These are phyloP conservation scores for Gambelia wislizenii DNA, from an alignment of 2,797 vertebrate genomes.

Conservation along the genomic window DNA sequence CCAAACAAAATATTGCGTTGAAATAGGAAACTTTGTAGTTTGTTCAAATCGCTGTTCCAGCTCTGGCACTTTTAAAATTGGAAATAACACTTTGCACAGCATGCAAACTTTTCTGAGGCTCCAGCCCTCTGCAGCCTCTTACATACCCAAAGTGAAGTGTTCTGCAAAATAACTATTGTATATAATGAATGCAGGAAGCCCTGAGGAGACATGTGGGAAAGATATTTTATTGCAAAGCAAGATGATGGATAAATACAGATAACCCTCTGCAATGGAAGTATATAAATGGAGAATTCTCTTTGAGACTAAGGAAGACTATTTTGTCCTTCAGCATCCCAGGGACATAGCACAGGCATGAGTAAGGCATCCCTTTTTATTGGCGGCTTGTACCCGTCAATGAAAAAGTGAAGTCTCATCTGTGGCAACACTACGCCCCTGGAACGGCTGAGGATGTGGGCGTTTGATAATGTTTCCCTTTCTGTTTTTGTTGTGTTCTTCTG, in stretches of 20 bases:
- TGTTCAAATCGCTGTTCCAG: neutral
- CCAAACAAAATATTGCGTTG: slow-evolving; percentile 18
- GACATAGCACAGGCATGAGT: too few relatives aligned
- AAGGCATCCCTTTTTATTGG: too few relatives aligned
- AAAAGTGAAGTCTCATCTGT: too few relatives aligned
- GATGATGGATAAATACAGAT: neutral
- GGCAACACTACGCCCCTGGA: too few relatives aligned
- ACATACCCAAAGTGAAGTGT: neutral
- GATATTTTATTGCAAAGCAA: slow-evolving; percentile 9
- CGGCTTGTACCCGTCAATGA: too few relatives aligned
- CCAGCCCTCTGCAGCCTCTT: slow-evolving; percentile 6
- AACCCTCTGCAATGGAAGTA: neutral
- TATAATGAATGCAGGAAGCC: slow-evolving; percentile 14
- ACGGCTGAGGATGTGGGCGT: too few relatives aligned
- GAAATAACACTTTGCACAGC: neutral
- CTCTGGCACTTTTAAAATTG: slow-evolving; percentile 11
- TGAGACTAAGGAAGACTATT: slow-evolving; percentile 1
- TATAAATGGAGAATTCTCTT: slow-evolving; percentile 3
- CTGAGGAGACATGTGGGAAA: neutral
- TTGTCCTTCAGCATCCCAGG: too few relatives aligned
- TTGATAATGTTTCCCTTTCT: too few relatives aligned
- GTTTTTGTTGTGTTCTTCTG: too few relatives aligned
- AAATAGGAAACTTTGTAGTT: slow-evolving; percentile 6
- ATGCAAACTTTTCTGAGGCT: slow-evolving; percentile 17
- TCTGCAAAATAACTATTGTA: slow-evolving; percentile 5